phyloP scores from a whole-genome alignment of 2,113 vertebrate genomes.

The Chascanopsetta lugubris region DNA sequence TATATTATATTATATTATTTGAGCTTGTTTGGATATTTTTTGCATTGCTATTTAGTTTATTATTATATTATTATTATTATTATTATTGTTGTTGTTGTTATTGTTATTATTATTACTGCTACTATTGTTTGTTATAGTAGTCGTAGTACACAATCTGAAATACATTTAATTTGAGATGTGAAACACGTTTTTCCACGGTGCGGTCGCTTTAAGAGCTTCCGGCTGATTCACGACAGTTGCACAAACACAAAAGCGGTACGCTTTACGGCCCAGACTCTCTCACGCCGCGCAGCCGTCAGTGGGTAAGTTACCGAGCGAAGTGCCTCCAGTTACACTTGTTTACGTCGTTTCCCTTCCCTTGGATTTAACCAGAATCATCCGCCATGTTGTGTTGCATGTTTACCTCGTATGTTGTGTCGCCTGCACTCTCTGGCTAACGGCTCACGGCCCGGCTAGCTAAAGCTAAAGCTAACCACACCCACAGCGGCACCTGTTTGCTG shows the following conservation, averaged over 20 bases:
- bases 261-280: slow-evolving; percentile 41
- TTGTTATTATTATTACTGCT: too few relatives aligned
- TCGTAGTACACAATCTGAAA: too few relatives aligned
- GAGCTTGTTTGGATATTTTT: too few relatives aligned
- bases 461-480: neutral
- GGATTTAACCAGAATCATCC: too few relatives aligned
- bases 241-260: slow-evolving; percentile 21
- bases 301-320: slow-evolving; percentile 6
- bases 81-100: too few relatives aligned
- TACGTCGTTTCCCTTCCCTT: neutral
- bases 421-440: neutral
- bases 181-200: too few relatives aligned
- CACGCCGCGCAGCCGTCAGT: neutral
- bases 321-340: neutral
- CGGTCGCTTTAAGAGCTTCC: neutral
- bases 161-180: too few relatives aligned
- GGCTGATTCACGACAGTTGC: slow-evolving; percentile 50
- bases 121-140: too few relatives aligned
- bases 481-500: neutral
- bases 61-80: too few relatives aligned
- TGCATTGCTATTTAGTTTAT: too few relatives aligned
- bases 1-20: too few relatives aligned
- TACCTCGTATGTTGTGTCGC: neutral
- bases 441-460: neutral
- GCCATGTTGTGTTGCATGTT: neutral